Evolutionary conservation across 2,113 vertebrate genomes (phyloP).

Genomic region (Gymnarchus niloticus): DNA sequence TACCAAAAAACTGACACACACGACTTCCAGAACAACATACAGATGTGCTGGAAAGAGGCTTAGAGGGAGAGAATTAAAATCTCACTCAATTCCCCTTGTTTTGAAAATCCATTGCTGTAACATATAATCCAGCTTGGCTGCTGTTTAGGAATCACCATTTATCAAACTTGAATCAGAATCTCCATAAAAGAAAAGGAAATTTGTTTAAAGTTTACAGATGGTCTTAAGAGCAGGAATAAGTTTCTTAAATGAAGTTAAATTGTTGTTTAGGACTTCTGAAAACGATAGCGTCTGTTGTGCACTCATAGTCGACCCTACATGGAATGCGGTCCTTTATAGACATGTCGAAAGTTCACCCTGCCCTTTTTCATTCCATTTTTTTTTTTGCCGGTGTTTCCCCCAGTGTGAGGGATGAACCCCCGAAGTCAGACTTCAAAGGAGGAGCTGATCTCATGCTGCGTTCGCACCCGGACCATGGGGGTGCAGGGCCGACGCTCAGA

Average conservation of each 20-base stretch:
- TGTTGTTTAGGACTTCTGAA: background rate
- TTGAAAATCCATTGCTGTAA: background rate
- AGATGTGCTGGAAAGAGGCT: background rate
- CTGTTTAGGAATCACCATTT: background rate
- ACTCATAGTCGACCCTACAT: background rate
- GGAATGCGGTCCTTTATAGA: constrained; percentile 31
- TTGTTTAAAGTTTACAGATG: background rate
- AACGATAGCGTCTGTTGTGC: background rate
- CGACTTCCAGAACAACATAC: background rate
- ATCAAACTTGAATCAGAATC: background rate
- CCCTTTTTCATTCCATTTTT: constrained; percentile 30
- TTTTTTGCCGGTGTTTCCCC: constrained; percentile 34
- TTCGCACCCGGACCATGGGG: constrained; percentile 43
- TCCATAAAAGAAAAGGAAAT: background rate
- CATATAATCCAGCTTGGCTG: background rate
- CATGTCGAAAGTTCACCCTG: constrained; percentile 41
- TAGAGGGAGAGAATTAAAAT: constrained; percentile 13
- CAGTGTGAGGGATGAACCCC: constrained; percentile 58
- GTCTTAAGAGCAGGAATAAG: background rate
- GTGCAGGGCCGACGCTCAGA: background rate
- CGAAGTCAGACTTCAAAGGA: constrained; percentile 62
- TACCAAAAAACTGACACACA: background rate
- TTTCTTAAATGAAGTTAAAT: background rate
- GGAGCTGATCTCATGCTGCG: constrained; percentile 41
- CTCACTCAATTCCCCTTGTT: background rate